Percentiles rank a stretch among this genome's conserved stretches.
These are phyloP conservation scores for Myiozetetes cayanensis DNA, from an alignment of 2,113 vertebrate genomes.

Conservation along the genomic window DNA sequence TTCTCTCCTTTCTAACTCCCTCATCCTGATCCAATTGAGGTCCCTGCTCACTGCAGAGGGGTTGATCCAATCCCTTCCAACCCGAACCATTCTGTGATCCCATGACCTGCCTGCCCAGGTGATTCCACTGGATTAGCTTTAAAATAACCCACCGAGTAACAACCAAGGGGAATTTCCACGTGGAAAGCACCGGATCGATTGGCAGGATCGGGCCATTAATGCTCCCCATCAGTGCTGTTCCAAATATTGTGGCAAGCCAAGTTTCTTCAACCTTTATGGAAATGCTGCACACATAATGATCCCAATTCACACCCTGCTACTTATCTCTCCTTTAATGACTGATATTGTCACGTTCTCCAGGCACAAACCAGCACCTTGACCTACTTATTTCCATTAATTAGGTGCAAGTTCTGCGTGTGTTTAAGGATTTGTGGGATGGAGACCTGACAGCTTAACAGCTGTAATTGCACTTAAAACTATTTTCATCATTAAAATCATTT, in stretches of 20 bases:
- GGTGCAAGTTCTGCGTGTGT: background rate
- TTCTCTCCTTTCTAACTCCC: background rate
- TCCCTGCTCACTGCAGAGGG: background rate
- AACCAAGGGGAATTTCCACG: background rate
- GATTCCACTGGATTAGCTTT: background rate
- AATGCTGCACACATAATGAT: background rate
- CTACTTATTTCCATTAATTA: background rate
- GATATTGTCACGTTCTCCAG: background rate
- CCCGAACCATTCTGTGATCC: fast-evolving
- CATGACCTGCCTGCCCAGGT: background rate
- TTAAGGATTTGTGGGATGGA: constrained; percentile 21
- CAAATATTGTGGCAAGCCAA: background rate
- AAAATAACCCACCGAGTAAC: too few species aligned
- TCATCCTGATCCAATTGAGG: background rate
- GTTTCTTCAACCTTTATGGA: background rate
- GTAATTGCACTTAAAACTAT: background rate
- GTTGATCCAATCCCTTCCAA: background rate
- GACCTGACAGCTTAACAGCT: constrained; percentile 34
- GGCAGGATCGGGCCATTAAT: background rate
- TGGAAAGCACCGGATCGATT: background rate
- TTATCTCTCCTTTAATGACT: background rate
- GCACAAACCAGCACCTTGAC: background rate
- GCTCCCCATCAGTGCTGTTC: background rate
- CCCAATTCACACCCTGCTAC: background rate
- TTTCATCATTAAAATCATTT: background rate